These are phyloP conservation scores for Carcharodon carcharias DNA, from an alignment of 2,797 vertebrate genomes.

Conservation along the genomic window DNA sequence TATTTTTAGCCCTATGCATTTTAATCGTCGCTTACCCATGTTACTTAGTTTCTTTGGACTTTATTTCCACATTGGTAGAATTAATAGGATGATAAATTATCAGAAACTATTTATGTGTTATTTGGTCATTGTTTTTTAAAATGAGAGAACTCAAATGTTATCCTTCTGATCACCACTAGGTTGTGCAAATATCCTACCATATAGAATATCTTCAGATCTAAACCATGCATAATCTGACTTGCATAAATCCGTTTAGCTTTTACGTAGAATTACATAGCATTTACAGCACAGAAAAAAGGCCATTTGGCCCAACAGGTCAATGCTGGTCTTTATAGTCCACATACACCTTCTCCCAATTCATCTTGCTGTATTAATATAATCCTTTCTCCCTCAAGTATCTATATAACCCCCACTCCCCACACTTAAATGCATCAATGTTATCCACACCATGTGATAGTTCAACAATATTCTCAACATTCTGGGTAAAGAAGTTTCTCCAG, in stretches of 20 bases:
- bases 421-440: neutral
- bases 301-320: too few species aligned
- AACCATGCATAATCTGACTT: neutral
- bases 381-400: neutral
- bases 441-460: too few species aligned
- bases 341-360: too few species aligned
- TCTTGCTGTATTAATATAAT: neutral
- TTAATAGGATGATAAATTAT: neutral
- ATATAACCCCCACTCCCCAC: neutral
- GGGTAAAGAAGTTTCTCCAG: too few species aligned
- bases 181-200: slow-evolving; percentile 2
- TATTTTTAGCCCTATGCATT: neutral
- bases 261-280: neutral
- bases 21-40: neutral
- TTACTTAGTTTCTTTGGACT: neutral
- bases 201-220: neutral
- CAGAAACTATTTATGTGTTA: neutral
- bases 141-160: neutral
- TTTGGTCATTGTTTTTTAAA: neutral
- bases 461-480: too few species aligned
- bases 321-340: neutral
- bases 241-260: neutral
- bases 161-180: slow-evolving; percentile 20
- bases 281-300: neutral
- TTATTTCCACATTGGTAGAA: neutral